Evolutionary conservation across 2,113 vertebrate genomes (phyloP), one percentile per base, ranked within the genome.

Genomic region (Onychostruthus taczanowskii): DNA sequence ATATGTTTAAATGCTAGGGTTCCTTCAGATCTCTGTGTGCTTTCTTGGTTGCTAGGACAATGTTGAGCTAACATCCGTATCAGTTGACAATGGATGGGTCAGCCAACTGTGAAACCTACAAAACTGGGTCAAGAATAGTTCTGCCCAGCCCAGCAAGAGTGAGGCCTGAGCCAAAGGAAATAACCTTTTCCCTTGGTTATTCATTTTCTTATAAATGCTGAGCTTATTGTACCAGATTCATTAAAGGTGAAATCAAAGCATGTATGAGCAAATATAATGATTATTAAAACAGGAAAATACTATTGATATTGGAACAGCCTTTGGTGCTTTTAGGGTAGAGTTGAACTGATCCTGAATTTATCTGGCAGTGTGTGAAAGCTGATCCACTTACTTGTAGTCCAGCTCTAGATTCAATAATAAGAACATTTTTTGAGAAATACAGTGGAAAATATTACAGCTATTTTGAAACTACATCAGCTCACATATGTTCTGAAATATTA

Each of bases 81-180:
- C 78, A 63, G 68, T 89, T 94, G 80, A 94, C 83, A 76, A 55
- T 33, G 74, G 84, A 64, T 37, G 35, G 87, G 87, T 96, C 91
- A 96, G 93, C 95, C 94, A 97, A 95, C 77, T 91, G 95, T 97
- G 93, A 97, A 95, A 93, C 41, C 72, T 86, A 83, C 76, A 81
- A 89, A 93, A 88, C 46, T 93, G 84, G 94, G 92, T 94, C 93
- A 95, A 84, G 93, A 84, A 72, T 35, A 96, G 86, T 96, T 93
- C 92, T 89, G 77, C 80, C 80, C 83, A 95, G 64, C 82, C 91
- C 90, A 80, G 58, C 16, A 63, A 87, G 70, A 68, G 50, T 11
- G 44, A 84, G 33, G n/a, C 31, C 22, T 31, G 28, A 89, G 87
- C 96, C 92, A 96, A 96, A 91, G 89, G 85, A 94, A 90, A 96